Evolutionary conservation across 2,113 vertebrate species (phyloP).

Genomic region (Sinocyclocheilus grahami): DNA sequence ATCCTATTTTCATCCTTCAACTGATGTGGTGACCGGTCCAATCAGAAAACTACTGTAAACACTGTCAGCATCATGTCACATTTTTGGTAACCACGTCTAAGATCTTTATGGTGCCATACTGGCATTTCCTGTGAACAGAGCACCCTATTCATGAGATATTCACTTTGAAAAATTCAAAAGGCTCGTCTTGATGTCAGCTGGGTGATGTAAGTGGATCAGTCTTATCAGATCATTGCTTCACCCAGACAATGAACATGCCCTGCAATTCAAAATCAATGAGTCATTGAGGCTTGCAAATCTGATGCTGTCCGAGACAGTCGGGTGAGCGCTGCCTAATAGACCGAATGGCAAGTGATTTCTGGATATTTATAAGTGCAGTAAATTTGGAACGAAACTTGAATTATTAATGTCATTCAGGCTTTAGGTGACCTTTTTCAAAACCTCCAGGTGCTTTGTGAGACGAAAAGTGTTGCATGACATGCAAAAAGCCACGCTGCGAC

Average conservation of each 20-base stretch:
- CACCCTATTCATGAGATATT: constrained; percentile 66
- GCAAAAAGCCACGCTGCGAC: not conserved
- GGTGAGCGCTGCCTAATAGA: not conserved
- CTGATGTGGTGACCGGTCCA: constrained; percentile 20
- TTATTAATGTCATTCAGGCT: not conserved
- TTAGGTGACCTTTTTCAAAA: constrained; percentile 22
- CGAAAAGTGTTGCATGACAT: constrained; percentile 3
- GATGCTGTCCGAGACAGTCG: not conserved
- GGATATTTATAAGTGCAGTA: constrained; percentile 23
- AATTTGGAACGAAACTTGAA: too few species aligned
- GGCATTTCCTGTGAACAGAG: constrained; percentile 75
- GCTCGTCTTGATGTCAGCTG: constrained; percentile 54
- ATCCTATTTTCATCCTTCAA: not conserved
- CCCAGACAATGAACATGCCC: constrained; percentile 36
- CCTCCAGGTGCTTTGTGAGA: not conserved
- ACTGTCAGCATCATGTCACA: constrained; percentile 33
- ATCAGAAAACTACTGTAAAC: constrained; percentile 25
- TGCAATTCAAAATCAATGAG: constrained; percentile 48
- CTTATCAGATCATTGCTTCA: constrained; percentile 54
- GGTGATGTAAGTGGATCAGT: constrained; percentile 54
- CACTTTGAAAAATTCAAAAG: constrained; percentile 70
- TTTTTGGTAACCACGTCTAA: constrained; percentile 47
- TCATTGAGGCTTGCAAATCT: constrained; percentile 33
- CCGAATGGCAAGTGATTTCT: not conserved
- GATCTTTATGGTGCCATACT: constrained; percentile 47